phyloP scores from a whole-genome alignment of 2,888 invertebrate species.

The Acrocera orbiculus region DNA sequence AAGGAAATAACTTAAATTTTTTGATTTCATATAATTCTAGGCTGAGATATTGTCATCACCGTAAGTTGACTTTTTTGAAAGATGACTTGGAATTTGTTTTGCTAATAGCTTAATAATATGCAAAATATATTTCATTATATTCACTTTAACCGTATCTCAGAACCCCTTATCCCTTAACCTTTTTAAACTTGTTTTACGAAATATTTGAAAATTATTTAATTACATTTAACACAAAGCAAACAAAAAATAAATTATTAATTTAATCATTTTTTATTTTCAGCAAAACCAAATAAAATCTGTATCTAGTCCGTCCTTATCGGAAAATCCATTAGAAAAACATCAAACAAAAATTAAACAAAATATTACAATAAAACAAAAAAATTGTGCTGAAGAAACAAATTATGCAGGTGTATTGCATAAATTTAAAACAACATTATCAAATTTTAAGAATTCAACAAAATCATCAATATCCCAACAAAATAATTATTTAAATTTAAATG shows the following conservation, averaged over 20 bases:
- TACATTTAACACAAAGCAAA: too few relatives aligned
- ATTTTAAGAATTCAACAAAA: conserved; percentile 21
- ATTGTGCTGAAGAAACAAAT: conserved; percentile 12
- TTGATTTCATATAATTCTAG: too few relatives aligned
- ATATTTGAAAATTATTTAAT: too few relatives aligned
- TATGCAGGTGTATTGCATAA: conserved; percentile 47
- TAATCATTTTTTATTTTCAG: conserved; percentile 16
- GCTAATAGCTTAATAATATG: too few relatives aligned
- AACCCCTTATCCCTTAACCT: too few relatives aligned
- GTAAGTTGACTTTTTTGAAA: too few relatives aligned
- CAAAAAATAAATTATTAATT: conserved; percentile 6
- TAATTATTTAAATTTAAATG: conserved; percentile 6
- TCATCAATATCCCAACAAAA: conserved; percentile 8
- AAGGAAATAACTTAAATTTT: too few relatives aligned
- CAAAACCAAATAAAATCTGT: conserved; percentile 28
- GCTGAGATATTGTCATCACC: too few relatives aligned
- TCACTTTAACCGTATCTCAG: too few relatives aligned
- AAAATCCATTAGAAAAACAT: conserved; percentile 15
- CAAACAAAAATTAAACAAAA: neutral
- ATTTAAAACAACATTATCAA: conserved; percentile 50
- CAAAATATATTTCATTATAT: too few relatives aligned
- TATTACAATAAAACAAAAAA: conserved; percentile 6
- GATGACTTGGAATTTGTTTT: too few relatives aligned
- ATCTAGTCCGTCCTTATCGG: conserved; percentile 29
- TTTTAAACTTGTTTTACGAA: too few relatives aligned